phyloP scores from a whole-genome alignment of 1,140 invertebrate genomes.

The Tetragonula clypearis region DNA sequence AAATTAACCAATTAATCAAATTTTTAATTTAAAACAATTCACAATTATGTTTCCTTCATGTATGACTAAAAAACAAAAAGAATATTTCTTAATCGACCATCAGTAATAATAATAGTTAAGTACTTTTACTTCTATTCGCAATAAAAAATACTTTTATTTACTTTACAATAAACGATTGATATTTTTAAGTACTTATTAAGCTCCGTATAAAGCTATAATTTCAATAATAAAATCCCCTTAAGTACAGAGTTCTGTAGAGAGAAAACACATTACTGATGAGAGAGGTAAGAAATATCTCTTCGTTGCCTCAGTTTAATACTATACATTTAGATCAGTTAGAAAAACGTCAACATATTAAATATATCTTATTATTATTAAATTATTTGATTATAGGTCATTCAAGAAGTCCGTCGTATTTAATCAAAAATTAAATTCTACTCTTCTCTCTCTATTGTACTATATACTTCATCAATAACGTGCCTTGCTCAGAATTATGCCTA shows the following conservation, averaged over 20 bases:
- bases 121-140: neutral
- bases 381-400: neutral
- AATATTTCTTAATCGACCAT: constrained; percentile 16
- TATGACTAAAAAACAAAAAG: neutral
- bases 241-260: neutral
- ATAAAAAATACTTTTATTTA: neutral
- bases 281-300: neutral
- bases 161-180: neutral
- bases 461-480: neutral
- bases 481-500: neutral
- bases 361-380: constrained; percentile 15
- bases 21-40: neutral
- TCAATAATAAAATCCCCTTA: neutral
- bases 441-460: neutral
- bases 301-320: neutral
- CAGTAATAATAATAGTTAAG: constrained; percentile 20
- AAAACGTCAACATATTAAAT: constrained; percentile 3
- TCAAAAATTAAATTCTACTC: neutral
- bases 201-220: no score
- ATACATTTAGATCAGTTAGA: constrained; percentile 7
- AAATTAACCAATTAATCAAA: neutral
- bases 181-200: neutral
- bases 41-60: neutral
- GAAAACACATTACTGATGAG: constrained; percentile 2
- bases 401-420: neutral